A percentile compares a stretch with the other conserved stretches of the same genome.
phyloP scores from a whole-genome alignment of 1,140 invertebrate genomes.

The Drosophila oshimai region DNA sequence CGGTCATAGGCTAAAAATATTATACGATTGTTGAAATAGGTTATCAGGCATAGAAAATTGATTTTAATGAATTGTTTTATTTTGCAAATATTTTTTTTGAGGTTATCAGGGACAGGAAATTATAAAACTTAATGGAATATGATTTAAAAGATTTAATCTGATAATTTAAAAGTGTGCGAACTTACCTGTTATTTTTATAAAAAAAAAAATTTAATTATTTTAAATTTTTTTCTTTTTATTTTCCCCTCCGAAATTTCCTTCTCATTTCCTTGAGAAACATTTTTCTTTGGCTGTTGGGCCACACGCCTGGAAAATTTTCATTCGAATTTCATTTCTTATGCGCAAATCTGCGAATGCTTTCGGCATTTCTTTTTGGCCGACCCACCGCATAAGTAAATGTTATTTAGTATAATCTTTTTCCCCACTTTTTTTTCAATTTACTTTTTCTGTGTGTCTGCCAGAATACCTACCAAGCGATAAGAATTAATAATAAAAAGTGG shows the following conservation, averaged over 20 bases:
- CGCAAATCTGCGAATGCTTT: slow-evolving; percentile 34
- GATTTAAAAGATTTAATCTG: background rate
- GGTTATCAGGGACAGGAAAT: background rate
- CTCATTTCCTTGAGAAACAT: slow-evolving; percentile 10
- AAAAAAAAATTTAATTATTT: too few relatives aligned
- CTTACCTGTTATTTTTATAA: too few relatives aligned
- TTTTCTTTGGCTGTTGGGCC: slow-evolving; percentile 24
- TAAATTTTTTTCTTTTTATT: background rate
- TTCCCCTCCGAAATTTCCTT: background rate
- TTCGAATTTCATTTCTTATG: slow-evolving; percentile 7
- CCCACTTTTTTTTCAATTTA: slow-evolving; percentile 7
- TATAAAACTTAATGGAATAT: background rate
- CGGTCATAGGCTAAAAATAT: slow-evolving; percentile 2
- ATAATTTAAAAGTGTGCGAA: too few relatives aligned
- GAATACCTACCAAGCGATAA: slow-evolving; percentile 55
- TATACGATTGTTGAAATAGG: background rate
- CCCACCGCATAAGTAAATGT: slow-evolving; percentile 21
- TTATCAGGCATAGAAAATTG: background rate
- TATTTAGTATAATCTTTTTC: slow-evolving; percentile 13
- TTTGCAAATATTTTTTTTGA: background rate
- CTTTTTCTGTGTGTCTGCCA: slow-evolving; percentile 19
- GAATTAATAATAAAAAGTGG: slow-evolving; percentile 3
- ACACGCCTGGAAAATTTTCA: slow-evolving; percentile 48
- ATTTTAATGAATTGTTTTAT: background rate
- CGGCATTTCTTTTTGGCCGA: background rate